Evolutionary conservation across 2,888 invertebrate genomes (phyloP).

Genomic region (Pandemis heparana): DNA sequence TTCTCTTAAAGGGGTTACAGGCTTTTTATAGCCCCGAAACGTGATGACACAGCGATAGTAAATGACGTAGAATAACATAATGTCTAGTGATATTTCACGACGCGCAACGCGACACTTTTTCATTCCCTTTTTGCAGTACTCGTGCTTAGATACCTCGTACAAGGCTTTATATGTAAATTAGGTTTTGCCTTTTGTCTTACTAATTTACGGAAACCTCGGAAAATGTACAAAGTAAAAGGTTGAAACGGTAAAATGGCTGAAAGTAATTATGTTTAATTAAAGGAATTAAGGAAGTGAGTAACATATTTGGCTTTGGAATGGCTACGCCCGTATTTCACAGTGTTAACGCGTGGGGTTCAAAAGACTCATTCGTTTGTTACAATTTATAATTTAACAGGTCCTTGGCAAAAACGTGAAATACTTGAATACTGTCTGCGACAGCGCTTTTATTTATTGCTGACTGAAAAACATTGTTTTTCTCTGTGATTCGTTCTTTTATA

Average conservation of each 20-base stretch:
- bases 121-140: slow-evolving; percentile 8
- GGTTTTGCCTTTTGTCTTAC: not conserved
- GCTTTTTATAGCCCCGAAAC: slow-evolving; percentile 14
- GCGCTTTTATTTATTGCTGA: not conserved
- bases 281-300: slow-evolving; percentile 20
- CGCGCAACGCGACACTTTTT: slow-evolving; percentile 1
- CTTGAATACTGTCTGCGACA: not conserved
- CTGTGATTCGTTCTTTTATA: too few relatives aligned
- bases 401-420: not conserved
- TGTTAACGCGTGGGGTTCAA: not conserved
- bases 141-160: not conserved
- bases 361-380: not conserved
- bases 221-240: slow-evolving; percentile 20
- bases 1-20: slow-evolving; percentile 6
- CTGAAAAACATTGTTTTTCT: too few relatives aligned
- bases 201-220: slow-evolving; percentile 1
- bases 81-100: slow-evolving; percentile 9
- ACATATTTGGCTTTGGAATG: slow-evolving; percentile 13
- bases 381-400: slow-evolving; percentile 8
- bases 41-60: slow-evolving; percentile 27
- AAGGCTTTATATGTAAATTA: not conserved
- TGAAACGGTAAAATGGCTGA: slow-evolving; percentile 9
- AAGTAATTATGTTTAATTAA: slow-evolving; percentile 36
- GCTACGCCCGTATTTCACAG: not conserved
- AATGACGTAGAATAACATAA: slow-evolving; percentile 28